These are phyloP conservation scores for Aldrovandia affinis DNA, from an alignment of 2,797 vertebrate species.

Conservation along the genomic window DNA sequence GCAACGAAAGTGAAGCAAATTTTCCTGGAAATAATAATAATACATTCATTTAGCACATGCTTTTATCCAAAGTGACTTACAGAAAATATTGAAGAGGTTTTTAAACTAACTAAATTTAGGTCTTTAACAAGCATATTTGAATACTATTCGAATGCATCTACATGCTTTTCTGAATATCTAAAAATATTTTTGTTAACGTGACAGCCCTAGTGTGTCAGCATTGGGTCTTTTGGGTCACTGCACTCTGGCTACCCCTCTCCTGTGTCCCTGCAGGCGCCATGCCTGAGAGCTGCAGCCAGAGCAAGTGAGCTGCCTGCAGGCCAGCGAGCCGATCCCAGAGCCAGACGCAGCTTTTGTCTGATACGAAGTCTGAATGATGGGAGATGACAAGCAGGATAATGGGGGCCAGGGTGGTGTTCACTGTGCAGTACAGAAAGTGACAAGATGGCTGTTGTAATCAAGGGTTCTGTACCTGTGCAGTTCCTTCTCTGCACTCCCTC, in stretches of 20 bases:
- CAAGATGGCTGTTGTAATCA: constrained; percentile 35
- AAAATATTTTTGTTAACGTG: too few relatives aligned
- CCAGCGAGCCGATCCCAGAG: not conserved
- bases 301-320: not conserved
- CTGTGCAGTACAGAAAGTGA: constrained; percentile 29
- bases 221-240: not conserved
- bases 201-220: not conserved
- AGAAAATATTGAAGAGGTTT: too few relatives aligned
- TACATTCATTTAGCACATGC: too few relatives aligned
- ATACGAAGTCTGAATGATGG: not conserved
- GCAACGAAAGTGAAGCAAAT: too few relatives aligned
- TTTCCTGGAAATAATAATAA: too few relatives aligned
- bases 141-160: too few relatives aligned
- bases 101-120: too few relatives aligned
- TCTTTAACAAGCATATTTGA: too few relatives aligned
- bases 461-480: constrained; percentile 1
- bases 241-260: not conserved
- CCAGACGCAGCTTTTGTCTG: not conserved
- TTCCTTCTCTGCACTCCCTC: not conserved
- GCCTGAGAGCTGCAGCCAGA: constrained; percentile 11
- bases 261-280: not conserved
- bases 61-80: too few relatives aligned
- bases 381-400: not conserved
- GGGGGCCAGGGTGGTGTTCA: not conserved
- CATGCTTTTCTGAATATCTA: too few relatives aligned